Evolutionary conservation across 2,888 invertebrate genomes (phyloP).

Genomic region (Chloroclystis v-ata): DNA sequence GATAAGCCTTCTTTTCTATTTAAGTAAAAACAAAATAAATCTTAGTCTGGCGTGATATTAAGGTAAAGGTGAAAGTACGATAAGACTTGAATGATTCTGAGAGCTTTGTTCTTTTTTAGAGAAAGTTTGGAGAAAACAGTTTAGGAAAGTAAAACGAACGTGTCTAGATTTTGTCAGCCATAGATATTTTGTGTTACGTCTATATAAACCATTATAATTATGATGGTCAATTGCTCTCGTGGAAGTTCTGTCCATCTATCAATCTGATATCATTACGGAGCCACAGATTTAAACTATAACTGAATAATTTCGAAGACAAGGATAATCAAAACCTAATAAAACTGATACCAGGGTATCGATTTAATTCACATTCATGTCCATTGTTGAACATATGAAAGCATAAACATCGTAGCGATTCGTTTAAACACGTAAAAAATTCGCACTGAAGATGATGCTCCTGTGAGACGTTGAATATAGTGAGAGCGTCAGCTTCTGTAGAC

Average conservation of each 20-base stretch:
- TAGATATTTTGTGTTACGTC: too few species aligned
- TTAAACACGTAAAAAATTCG: constrained; percentile 14
- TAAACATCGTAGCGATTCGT: too few species aligned
- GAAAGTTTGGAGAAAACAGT: constrained; percentile 36
- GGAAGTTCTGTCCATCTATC: too few species aligned
- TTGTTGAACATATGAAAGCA: too few species aligned
- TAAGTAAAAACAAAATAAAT: constrained; percentile 15
- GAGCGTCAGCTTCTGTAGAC: constrained; percentile 53
- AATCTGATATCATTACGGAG: too few species aligned
- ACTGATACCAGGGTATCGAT: too few species aligned
- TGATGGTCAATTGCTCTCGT: too few species aligned
- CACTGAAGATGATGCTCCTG: constrained; percentile 31
- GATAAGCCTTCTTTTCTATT: constrained; percentile 7
- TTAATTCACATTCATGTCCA: too few species aligned
- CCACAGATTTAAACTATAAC: too few species aligned
- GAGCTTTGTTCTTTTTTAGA: constrained; percentile 29
- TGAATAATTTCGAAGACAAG: too few species aligned
- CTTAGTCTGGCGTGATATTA: constrained; percentile 25
- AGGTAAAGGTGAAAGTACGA: constrained; percentile 41
- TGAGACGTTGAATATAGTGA: constrained; percentile 30
- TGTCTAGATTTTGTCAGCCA: constrained; percentile 9
- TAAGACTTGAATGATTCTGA: constrained; percentile 29
- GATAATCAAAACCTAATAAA: too few species aligned
- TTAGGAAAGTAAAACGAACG: constrained; percentile 20
- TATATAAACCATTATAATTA: too few species aligned